These are phyloP conservation scores for Macrosoma leucophasiata DNA, from an alignment of 2,888 invertebrate species.

Conservation along the genomic window DNA sequence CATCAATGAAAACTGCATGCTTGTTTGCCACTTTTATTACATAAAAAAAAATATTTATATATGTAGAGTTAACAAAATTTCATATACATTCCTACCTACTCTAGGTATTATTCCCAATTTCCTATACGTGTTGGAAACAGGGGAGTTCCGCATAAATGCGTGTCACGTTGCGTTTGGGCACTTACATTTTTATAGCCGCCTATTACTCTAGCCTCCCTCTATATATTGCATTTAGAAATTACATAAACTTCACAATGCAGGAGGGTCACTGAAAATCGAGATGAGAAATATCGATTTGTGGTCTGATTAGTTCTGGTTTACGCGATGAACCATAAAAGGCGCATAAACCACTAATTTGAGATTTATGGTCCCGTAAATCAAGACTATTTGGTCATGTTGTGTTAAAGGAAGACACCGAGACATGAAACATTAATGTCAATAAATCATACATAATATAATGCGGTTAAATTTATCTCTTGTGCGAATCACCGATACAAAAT, in stretches of 20 bases:
- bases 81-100: too few species aligned
- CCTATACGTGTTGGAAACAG: too few species aligned
- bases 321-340: conserved; percentile 44
- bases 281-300: conserved; percentile 40
- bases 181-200: conserved; percentile 17
- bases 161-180: too few species aligned
- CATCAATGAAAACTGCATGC: too few species aligned
- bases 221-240: conserved; percentile 21
- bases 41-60: too few species aligned
- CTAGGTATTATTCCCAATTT: too few species aligned
- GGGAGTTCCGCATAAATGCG: too few species aligned
- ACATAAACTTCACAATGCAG: conserved; percentile 32
- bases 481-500: too few species aligned
- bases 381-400: conserved; percentile 46
- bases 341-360: conserved; percentile 53
- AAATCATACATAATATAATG: conserved; percentile 16
- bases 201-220: conserved; percentile 33
- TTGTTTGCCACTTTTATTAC: too few species aligned
- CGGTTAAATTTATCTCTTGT: background rate
- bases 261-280: conserved; percentile 29
- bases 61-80: too few species aligned
- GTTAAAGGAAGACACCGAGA: conserved; percentile 32
- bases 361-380: conserved; percentile 61
- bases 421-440: conserved; percentile 12
- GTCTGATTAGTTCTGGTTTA: conserved; percentile 59